These are phyloP conservation scores for Trichogramma pretiosum DNA, from an alignment of 1,140 invertebrate genomes.

Conservation along the genomic window DNA sequence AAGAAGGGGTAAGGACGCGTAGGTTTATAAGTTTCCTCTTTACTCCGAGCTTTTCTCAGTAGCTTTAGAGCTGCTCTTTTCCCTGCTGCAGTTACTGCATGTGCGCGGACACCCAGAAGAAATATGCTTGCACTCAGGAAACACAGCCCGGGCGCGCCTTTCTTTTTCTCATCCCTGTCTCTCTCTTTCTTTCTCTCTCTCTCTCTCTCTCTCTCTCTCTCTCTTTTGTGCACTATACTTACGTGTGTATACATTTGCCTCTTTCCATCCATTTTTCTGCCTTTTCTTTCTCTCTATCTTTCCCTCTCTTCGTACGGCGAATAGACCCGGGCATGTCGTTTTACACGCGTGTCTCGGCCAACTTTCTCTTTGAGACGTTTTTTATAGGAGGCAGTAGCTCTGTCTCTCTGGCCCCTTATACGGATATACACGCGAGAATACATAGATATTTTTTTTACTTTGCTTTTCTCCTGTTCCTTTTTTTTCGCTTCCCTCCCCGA, in stretches of 20 bases:
- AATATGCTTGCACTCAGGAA: slow-evolving; percentile 18
- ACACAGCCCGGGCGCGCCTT: not conserved
- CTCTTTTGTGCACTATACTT: not conserved
- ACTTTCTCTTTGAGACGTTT: no score
- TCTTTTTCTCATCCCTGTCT: not conserved
- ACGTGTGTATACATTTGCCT: not conserved
- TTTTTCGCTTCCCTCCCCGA: not conserved
- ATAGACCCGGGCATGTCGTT: no score
- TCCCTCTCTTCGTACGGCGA: no score
- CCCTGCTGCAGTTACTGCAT: no score
- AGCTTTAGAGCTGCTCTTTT: no score
- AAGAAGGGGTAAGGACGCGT: not conserved
- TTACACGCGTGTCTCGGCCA: no score
- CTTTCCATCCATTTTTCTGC: not conserved
- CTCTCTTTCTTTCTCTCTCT: not conserved
- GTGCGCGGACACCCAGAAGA: slow-evolving; percentile 4
- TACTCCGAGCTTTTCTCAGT: no score
- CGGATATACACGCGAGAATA: no score
- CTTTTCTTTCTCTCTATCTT: not conserved
- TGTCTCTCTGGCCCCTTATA: no score
- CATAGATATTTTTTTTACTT: no score
- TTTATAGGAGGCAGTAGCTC: no score
- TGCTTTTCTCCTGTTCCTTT: not conserved
- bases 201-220: not conserved
- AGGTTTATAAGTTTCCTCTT: slow-evolving; percentile 16